Conservation (phyloP, 2,113 vertebrate genomes). For the Paedocypris sp. region DNA sequence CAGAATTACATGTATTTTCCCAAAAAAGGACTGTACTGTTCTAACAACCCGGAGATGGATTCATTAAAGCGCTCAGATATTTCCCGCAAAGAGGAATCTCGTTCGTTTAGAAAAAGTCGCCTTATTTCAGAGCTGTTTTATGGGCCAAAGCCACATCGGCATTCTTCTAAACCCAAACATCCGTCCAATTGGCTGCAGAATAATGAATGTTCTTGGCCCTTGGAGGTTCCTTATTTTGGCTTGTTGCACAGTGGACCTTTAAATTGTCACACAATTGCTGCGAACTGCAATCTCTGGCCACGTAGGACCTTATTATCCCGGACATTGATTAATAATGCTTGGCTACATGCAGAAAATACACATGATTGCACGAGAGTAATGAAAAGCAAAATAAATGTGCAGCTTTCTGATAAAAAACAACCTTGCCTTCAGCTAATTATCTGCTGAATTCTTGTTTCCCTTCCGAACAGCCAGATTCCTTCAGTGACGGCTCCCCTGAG, state of each 20-base stretch:
- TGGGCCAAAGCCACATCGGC: background rate
- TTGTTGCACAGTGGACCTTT: conserved; percentile 24
- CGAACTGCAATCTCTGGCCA: conserved; percentile 42
- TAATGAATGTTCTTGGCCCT: conserved; percentile 1
- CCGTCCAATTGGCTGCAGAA: background rate
- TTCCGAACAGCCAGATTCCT: conserved; percentile 43
- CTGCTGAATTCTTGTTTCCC: conserved; percentile 35
- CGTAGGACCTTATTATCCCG: conserved; percentile 41
- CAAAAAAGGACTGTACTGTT: background rate
- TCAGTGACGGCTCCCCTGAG: conserved; percentile 47
- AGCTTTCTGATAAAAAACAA: conserved; percentile 53
- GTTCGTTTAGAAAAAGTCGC: background rate
- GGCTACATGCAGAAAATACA: conserved; percentile 35
- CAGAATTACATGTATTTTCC: background rate
- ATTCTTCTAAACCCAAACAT: conserved; percentile 1
- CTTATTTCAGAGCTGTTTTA: background rate
- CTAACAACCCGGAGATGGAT: background rate
- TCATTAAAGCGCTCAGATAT: too few relatives aligned
- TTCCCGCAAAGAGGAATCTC: background rate
- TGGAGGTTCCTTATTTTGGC: conserved; percentile 30
- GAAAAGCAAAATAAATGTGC: conserved; percentile 46
- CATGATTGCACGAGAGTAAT: conserved; percentile 36
- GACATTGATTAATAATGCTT: conserved; percentile 57
- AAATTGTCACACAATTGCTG: conserved; percentile 22
- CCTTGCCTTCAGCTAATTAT: conserved; percentile 54